A percentile compares a stretch with the other conserved stretches of the same genome.
Evolutionary conservation across 2,888 invertebrate species (phyloP).

Genomic region (Thecophora atra): DNA sequence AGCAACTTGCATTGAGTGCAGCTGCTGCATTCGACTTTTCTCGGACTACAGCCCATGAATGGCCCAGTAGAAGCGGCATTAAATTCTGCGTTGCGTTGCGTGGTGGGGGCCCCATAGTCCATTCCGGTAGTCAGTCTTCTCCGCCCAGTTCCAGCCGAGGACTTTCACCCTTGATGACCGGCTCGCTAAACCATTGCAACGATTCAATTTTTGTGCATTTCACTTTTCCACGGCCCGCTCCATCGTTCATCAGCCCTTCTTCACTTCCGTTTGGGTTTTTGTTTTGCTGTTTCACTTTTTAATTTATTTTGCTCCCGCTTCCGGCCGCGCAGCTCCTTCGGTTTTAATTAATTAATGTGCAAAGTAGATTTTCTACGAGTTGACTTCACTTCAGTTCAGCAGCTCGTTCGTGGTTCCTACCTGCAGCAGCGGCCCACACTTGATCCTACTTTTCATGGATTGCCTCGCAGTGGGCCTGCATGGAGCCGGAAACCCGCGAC

Average conservation of each 20-base stretch:
- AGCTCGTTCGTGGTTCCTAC: not conserved
- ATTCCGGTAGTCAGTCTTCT: not conserved
- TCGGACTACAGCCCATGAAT: not conserved
- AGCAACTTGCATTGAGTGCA: constrained; percentile 24
- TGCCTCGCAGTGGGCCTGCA: not conserved
- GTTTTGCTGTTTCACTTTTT: constrained; percentile 32
- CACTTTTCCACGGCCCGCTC: not conserved
- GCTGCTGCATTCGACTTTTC: not conserved
- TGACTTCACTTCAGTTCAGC: constrained; percentile 24
- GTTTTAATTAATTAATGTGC: constrained; percentile 37
- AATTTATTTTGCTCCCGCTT: not conserved
- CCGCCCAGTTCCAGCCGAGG: not conserved
- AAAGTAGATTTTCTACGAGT: constrained; percentile 35
- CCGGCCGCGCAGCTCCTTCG: constrained; percentile 16
- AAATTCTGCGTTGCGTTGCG: too few relatives aligned
- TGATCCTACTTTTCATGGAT: not conserved
- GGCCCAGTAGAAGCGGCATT: too few relatives aligned
- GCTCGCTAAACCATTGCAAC: constrained; percentile 9
- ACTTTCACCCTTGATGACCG: constrained; percentile 33
- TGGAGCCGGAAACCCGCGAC: too few relatives aligned
- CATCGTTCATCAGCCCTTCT: not conserved
- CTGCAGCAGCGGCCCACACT: not conserved
- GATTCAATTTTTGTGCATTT: constrained; percentile 1
- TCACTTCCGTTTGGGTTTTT: constrained; percentile 25
- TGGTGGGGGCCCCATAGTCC: too few relatives aligned